A percentile compares a stretch with the other conserved stretches of the same genome.
phyloP scores from a whole-genome alignment of 1,140 invertebrate species.

The Hirudo medicinalis region DNA sequence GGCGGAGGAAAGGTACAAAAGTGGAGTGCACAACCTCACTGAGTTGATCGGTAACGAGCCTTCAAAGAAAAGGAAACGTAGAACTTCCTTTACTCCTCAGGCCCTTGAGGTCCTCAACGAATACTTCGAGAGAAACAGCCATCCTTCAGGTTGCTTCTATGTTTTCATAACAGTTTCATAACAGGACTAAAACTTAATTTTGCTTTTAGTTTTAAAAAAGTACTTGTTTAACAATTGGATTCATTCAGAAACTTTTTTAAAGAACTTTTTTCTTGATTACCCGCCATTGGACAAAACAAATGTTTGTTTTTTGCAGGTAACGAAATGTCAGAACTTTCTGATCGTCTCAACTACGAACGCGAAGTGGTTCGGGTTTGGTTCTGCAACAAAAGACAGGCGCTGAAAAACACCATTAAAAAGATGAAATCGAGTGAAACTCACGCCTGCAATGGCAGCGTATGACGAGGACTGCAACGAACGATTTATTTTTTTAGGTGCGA shows the following conservation, averaged over 20 bases:
- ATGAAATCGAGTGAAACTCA: constrained; percentile 29
- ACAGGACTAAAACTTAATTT: too few relatives aligned
- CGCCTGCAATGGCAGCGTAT: too few relatives aligned
- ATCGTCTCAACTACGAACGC: constrained; percentile 84
- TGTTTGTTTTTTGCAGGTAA: constrained; percentile 49
- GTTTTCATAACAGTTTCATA: too few relatives aligned
- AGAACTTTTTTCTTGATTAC: too few relatives aligned
- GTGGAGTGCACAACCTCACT: constrained; percentile 67
- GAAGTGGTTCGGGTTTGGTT: constrained; percentile 99
- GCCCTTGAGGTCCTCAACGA: constrained; percentile 83
- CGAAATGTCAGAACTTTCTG: constrained; percentile 85
- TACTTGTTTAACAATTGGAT: too few relatives aligned
- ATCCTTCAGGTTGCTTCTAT: constrained; percentile 68
- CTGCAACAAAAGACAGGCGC: constrained; percentile 90
- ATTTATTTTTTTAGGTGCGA: too few relatives aligned
- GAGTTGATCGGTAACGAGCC: constrained; percentile 90
- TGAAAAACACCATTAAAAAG: constrained; percentile 73
- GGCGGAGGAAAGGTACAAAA: constrained; percentile 82
- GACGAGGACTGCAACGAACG: too few relatives aligned
- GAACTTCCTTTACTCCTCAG: constrained; percentile 90
- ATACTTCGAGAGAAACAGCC: constrained; percentile 89
- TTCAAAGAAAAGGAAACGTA: constrained; percentile 84
- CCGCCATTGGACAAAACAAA: not conserved
- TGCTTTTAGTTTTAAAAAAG: too few relatives aligned
- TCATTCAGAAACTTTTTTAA: too few relatives aligned